Evolutionary conservation across 2,888 invertebrate genomes (phyloP), one percentile per base, ranked within the genome.

Genomic region (Bembecia ichneumoniformis): DNA sequence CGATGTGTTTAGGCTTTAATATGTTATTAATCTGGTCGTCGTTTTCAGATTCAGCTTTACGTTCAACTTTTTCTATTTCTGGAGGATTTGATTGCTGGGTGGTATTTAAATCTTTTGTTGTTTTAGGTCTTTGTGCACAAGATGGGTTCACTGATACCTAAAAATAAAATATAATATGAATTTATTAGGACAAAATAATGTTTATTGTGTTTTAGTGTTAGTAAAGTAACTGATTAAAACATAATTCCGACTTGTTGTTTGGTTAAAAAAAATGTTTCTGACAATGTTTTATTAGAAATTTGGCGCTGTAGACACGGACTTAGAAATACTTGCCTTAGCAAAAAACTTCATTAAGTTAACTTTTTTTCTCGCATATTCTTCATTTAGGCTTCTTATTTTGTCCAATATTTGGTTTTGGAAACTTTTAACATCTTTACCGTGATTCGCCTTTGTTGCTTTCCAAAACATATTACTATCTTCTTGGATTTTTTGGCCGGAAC

Each of bases 41-140:
- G 28, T 16, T 16, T 16, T 46, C 46, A 46, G 46, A 46, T 46
- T 46, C 28, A 46, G 17, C 17, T 16, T 46, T 46, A 16, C 46
- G 11, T 46, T 46, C 28, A 16, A 46, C 17, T 28, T 46, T 46
- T 46, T 28, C 46, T 20, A 16, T 16, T 20, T 20, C 28, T 46
- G 46, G 46, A 46, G 46, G 46, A 46, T 46, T 13, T 46, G 46
- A 46, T 46, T 46, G 46, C 28, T 46, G 20, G 28, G 28, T 28
- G 10, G 46, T 46, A 20, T 16, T 46, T 46, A 46, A 46, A 46
- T 46, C 46, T 28, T 5, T 28, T 28, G 46, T 46, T 20, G 11
- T 46, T 20, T 15, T 11, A 46, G 46, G 28, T 28, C 20, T 46
- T 46, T 46, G 46, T 46, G 46, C 43, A 43, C 43, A 43, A 43